These are phyloP conservation scores for Atrina japonica DNA, from an alignment of 2,888 invertebrate species.

Conservation along the genomic window DNA sequence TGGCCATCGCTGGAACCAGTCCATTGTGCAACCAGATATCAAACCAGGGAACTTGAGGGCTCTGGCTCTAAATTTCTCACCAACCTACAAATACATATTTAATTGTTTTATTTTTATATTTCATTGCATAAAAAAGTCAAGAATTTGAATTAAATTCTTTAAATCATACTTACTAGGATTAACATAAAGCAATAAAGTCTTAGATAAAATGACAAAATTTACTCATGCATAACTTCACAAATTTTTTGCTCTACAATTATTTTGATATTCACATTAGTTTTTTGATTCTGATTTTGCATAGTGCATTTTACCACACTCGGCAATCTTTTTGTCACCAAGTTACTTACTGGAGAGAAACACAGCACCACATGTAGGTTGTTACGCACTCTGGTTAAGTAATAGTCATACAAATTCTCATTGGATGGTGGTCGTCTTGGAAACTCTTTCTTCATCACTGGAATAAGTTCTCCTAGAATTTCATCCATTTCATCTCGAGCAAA, in stretches of 20 bases:
- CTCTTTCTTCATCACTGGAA: constrained; percentile 95
- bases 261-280: too few species aligned
- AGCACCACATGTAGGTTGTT: constrained; percentile 96
- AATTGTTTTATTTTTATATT: too few species aligned
- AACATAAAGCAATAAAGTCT: too few species aligned
- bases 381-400: constrained; percentile 93
- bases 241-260: too few species aligned
- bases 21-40: constrained; percentile 81
- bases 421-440: constrained; percentile 93
- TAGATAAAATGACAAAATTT: too few species aligned
- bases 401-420: constrained; percentile 96
- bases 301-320: too few species aligned
- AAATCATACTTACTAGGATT: too few species aligned
- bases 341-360: constrained; percentile 94
- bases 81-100: constrained; percentile 71
- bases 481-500: constrained; percentile 97
- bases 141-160: too few species aligned
- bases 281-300: too few species aligned
- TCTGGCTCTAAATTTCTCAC: constrained; percentile 80
- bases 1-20: constrained; percentile 82
- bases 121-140: too few species aligned
- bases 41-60: constrained; percentile 81
- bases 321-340: too few species aligned
- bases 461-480: constrained; percentile 95
- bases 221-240: too few species aligned